Percentiles rank a stretch among this genome's conserved stretches.
Evolutionary conservation across 2,797 vertebrate species (phyloP).

Genomic region (Malurus splendens): DNA sequence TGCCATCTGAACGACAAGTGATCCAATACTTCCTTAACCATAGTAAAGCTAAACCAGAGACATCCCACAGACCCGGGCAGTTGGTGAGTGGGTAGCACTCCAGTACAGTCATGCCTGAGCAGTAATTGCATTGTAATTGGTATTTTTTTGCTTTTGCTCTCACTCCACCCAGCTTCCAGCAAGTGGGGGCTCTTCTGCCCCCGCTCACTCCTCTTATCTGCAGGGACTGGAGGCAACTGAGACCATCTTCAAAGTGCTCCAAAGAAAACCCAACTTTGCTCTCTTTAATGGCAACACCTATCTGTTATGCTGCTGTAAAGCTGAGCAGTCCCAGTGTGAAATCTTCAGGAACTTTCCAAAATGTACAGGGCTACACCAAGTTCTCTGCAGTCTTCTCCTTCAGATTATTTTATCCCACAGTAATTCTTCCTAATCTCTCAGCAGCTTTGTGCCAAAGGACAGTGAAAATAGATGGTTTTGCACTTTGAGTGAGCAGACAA

Average conservation of each 20-base stretch:
- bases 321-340: not conserved
- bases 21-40: not conserved
- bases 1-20: not conserved
- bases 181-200: not conserved
- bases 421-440: not conserved
- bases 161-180: not conserved
- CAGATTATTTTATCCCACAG: not conserved
- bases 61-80: conserved; percentile 33
- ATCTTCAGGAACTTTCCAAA: not conserved
- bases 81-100: conserved; percentile 48
- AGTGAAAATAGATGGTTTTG: not conserved
- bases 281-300: not conserved
- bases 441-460: not conserved
- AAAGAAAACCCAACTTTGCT: not conserved
- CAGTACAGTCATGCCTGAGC: conserved; percentile 11
- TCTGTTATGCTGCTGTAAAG: not conserved
- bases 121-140: conserved; percentile 27
- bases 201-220: not conserved
- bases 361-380: not conserved
- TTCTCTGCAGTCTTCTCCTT: not conserved
- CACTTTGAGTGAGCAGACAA: not conserved
- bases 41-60: not conserved
- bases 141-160: not conserved
- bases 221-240: not conserved
- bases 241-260: not conserved